phyloP scores from a whole-genome alignment of 2,888 invertebrate genomes.

The Hofmannophila pseudospretella region DNA sequence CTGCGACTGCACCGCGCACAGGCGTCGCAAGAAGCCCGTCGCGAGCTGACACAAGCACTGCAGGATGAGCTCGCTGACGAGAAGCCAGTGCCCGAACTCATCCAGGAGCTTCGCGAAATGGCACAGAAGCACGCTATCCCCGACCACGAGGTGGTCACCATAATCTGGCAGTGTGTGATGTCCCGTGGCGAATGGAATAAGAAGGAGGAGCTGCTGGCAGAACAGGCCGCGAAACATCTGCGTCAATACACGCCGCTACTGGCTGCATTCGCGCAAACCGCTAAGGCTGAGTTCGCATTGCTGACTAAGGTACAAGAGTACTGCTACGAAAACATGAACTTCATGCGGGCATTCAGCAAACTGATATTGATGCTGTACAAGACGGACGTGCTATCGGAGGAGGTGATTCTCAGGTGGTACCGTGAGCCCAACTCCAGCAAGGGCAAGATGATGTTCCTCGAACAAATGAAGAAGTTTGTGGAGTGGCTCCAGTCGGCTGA shows the following conservation, averaged over 20 bases:
- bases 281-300: slow-evolving; percentile 91
- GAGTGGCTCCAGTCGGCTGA: slow-evolving; percentile 99
- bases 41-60: slow-evolving; percentile 80
- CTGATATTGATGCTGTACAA: slow-evolving; percentile 97
- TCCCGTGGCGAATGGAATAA: slow-evolving; percentile 98
- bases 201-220: slow-evolving; percentile 97
- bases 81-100: slow-evolving; percentile 90
- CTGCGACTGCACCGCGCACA: slow-evolving; percentile 89
- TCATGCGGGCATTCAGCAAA: slow-evolving; percentile 99
- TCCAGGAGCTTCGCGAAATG: slow-evolving; percentile 91
- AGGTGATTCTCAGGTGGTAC: slow-evolving; percentile 97
- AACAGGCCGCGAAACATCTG: slow-evolving; percentile 94
- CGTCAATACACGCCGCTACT: slow-evolving; percentile 92
- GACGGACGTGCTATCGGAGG: slow-evolving; percentile 96
- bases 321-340: slow-evolving; percentile 99
- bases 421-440: slow-evolving; percentile 93
- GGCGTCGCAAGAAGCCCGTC: slow-evolving; percentile 82
- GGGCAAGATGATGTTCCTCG: slow-evolving; percentile 98
- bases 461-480: slow-evolving; percentile 98
- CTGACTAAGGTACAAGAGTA: slow-evolving; percentile 95
- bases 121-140: slow-evolving; percentile 89
- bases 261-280: slow-evolving; percentile 90
- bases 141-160: slow-evolving; percentile 92
- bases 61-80: slow-evolving; percentile 92
- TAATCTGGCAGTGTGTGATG: slow-evolving; percentile 98